Conservation (phyloP, 2,888 invertebrate genomes). For the Aphrophora alni region DNA sequence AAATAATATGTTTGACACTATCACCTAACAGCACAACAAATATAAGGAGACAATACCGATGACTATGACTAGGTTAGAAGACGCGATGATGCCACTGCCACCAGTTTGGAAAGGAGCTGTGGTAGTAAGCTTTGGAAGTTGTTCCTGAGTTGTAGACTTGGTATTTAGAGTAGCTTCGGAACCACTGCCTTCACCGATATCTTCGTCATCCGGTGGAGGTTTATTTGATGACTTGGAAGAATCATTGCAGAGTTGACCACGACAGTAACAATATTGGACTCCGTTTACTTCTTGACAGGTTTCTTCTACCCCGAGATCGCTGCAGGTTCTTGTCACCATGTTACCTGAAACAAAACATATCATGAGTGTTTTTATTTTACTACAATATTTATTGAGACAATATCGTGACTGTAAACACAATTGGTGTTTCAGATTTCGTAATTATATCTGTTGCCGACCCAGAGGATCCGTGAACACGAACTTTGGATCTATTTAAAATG, state of each 20-base stretch:
- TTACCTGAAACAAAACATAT: constrained; percentile 18
- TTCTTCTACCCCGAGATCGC: constrained; percentile 50
- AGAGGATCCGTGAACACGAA: no score
- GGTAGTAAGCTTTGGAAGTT: neutral
- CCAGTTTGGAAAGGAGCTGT: neutral
- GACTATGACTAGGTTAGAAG: neutral
- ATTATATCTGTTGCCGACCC: no score
- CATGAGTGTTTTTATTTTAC: no score
- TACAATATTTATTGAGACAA: no score
- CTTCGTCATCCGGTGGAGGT: constrained; percentile 45
- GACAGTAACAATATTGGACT: constrained; percentile 57
- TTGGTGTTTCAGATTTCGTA: no score
- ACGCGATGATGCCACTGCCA: neutral
- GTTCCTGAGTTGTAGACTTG: neutral
- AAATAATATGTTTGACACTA: neutral
- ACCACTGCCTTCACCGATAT: constrained; percentile 43
- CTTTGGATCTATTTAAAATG: no score
- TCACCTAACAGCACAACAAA: neutral
- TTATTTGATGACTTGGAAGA: constrained; percentile 26
- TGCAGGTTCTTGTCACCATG: constrained; percentile 52
- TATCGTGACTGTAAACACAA: no score
- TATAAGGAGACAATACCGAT: neutral
- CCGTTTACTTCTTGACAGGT: constrained; percentile 55
- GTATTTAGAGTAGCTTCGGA: neutral
- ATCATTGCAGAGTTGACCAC: constrained; percentile 55